Base-by-base conservation (phyloP, 2,797 vertebrate species). In the Otolemur crassicaudatus region DNA sequence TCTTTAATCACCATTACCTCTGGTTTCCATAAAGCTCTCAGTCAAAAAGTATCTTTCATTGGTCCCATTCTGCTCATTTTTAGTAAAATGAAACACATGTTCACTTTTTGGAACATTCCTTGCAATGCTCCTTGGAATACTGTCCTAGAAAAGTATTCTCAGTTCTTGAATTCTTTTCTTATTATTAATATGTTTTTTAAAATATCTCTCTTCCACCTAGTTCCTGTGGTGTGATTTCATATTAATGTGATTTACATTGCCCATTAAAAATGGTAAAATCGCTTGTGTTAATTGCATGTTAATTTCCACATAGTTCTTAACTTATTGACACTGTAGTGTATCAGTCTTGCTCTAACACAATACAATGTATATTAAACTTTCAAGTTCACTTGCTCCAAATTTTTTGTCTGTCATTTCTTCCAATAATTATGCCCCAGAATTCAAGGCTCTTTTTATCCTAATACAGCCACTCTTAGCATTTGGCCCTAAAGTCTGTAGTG, bases 401-500 rank as follows among this genome's bases (percentile, higher is more conserved):
- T 75, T 16, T 14, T 70, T 65, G 3, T 73, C 69, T 89, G 56
- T 0, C 34, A 22, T 69, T 5, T 67, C n/a, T 40, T 82, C 13
- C 20, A 10, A 31, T 5, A 70, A 12, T 3, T 53, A 3, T 3
- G 17, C 7, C 90, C 27, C 27, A 75, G 6, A 17, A 85, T 58
- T 87, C 61, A 49, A 94, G 13, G 5, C 3, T 63, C 10, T 25
- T 89, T 53, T 40, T 31, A 29, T n/a, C 6, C 63, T 60, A 43
- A 46, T 22, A n/a, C 5, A 53, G 17, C 14, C 10, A 77, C 31
- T 73, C 3, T 49, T 65, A 53, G 7, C 14, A 73, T 20, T 11
- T 56, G 31, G 2, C 2, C 6, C 6, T 25, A n/a, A 67, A 6
- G 0, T n/a, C 13, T 56, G 13, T n/a, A 12, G 20, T 16, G 27